Percentiles rank a stretch among this genome's conserved stretches.
Conservation (phyloP, 2,113 vertebrate species). For the Dolichallabes microphthalmus region DNA sequence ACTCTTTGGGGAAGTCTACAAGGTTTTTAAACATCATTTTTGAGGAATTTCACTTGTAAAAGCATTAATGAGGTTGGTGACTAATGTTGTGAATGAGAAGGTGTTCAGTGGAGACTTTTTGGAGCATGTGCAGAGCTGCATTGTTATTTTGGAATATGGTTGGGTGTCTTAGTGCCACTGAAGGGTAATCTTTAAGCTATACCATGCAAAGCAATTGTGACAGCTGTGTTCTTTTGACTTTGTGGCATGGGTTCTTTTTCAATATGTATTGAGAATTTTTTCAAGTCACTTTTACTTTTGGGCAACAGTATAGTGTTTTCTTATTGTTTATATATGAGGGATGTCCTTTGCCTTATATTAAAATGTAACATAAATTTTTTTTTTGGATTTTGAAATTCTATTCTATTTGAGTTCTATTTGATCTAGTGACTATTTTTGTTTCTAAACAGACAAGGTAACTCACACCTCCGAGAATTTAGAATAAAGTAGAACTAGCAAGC, state of each 20-base stretch:
- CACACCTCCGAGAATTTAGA: background rate
- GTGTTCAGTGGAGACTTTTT: background rate
- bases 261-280: too few relatives aligned
- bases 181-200: background rate
- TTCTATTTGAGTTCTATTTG: too few relatives aligned
- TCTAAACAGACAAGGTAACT: background rate
- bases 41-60: background rate
- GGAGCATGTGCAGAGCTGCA: background rate
- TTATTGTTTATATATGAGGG: background rate
- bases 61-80: background rate
- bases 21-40: background rate
- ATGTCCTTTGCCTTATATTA: background rate
- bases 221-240: background rate
- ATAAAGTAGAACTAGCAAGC: slow-evolving; percentile 11
- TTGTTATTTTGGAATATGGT: background rate
- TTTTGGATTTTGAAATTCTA: background rate
- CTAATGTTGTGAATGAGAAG: background rate
- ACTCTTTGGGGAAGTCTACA: background rate
- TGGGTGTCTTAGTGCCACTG: background rate
- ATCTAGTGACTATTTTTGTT: background rate
- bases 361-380: background rate
- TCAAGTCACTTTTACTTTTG: too few relatives aligned
- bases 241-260: background rate
- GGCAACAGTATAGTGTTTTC: too few relatives aligned
- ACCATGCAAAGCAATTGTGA: background rate